These are phyloP conservation scores for Aphaenogaster ashmeadi DNA, from an alignment of 1,140 invertebrate genomes.

Conservation along the genomic window DNA sequence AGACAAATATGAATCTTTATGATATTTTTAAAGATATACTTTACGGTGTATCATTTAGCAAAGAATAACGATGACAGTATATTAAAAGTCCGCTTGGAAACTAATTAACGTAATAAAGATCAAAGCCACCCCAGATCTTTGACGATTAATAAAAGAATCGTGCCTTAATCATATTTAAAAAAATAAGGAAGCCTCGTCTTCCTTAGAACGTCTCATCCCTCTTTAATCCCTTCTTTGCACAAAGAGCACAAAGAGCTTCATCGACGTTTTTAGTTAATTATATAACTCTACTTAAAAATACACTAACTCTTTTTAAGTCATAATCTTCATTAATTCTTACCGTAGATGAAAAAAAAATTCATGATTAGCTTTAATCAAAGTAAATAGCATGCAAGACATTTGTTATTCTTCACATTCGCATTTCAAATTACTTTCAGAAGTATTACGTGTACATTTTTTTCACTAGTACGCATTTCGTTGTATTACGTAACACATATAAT, in stretches of 20 bases:
- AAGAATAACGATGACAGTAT: background rate
- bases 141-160: background rate
- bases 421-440: slow-evolving; percentile 7
- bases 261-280: slow-evolving; percentile 14
- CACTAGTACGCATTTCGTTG: background rate
- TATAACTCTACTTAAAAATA: slow-evolving; percentile 10
- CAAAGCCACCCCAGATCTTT: background rate
- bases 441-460: background rate
- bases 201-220: background rate
- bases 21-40: background rate
- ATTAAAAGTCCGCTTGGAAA: background rate
- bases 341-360: background rate
- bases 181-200: background rate
- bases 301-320: background rate
- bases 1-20: slow-evolving; percentile 17
- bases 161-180: slow-evolving; percentile 3
- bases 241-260: slow-evolving; percentile 12
- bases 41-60: background rate
- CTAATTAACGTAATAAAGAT: background rate
- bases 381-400: background rate
- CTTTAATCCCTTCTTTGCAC: slow-evolving; percentile 13
- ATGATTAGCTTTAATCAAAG: background rate
- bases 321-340: background rate
- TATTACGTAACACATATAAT: background rate
- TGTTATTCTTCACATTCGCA: background rate